Base-by-base conservation (phyloP, 1,140 invertebrate genomes). In the Drosophila tristis region DNA sequence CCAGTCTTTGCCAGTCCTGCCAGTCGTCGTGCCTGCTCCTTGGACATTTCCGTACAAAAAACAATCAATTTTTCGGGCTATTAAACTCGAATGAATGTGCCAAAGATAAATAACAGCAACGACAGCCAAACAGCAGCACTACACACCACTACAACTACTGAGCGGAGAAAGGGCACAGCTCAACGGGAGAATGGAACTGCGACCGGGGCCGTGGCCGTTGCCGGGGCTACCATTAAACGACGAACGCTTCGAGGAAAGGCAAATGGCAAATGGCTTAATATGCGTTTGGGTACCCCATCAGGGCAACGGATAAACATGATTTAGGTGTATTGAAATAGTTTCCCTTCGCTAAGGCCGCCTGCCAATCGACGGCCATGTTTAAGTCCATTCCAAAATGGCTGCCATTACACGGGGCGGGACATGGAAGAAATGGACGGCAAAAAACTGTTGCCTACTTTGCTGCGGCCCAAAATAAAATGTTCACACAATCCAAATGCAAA, bases 1-100 rank as follows among this genome's bases (percentile, higher is more conserved):
- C 43, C 29, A 63, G 60, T 53, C 48, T 15, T 15, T 64, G 54
- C 43, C 35, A 11, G 35, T 72, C n/a, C 47, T 62, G 58, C 57
- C 49, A 61, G 55, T 26, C 16, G 47, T 42, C 25, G 26, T 50
- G 26, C 47, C 23, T 23, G 58, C 50, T 71, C 53, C 66, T 65
- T 85, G 72, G 66, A 86, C 81, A 89, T 89, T 80, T 89, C 85
- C 84, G 84, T 58, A 89, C 84, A 74, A 68, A 82, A 91, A 91
- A 91, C 90, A 91, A 91, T 91, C 90, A 91, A 91, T 91, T 91
- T 91, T 90, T 91, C 90, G 85, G 89, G 74, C 90, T 91, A 91
- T 91, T 91, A 90, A 91, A 91, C 90, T 86, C 78, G 80, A 91
- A 91, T 91, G 90, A 82, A 90, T 86, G 84, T 91, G 90, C 81